phyloP scores from a whole-genome alignment of 1,140 invertebrate species.

The Drosophila quadrilineata region DNA sequence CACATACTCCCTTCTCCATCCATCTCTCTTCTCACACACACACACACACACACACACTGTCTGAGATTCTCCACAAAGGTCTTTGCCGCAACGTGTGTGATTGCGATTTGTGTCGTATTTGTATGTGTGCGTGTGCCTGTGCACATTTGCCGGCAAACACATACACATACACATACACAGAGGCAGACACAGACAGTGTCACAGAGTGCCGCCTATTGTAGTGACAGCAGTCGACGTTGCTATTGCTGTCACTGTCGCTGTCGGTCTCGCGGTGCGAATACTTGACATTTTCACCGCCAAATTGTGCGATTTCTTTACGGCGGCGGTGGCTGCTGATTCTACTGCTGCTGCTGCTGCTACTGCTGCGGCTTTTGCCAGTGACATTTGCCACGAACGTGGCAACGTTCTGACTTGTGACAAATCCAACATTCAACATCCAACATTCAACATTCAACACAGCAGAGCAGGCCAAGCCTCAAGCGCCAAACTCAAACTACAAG shows the following conservation, averaged over 20 bases:
- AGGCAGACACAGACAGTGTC: too few relatives aligned
- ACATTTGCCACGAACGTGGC: slow-evolving; percentile 61
- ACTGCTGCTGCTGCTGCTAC: background rate
- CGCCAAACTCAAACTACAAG: too few relatives aligned
- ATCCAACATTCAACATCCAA: too few relatives aligned
- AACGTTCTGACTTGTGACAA: slow-evolving; percentile 18
- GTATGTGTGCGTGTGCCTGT: slow-evolving; percentile 17
- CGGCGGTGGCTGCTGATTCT: slow-evolving; percentile 7
- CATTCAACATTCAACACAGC: too few relatives aligned
- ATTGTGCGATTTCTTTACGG: slow-evolving; percentile 70
- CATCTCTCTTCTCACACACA: too few relatives aligned
- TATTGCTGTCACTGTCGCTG: background rate
- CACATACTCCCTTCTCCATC: too few relatives aligned
- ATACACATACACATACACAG: too few relatives aligned
- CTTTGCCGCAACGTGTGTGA: too few relatives aligned
- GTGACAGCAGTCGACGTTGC: slow-evolving; percentile 38
- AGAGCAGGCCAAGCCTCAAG: slow-evolving; percentile 11
- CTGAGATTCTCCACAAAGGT: slow-evolving; percentile 7
- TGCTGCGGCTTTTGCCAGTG: slow-evolving; percentile 29
- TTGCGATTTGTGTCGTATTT: slow-evolving; percentile 14
- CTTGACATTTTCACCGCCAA: slow-evolving; percentile 77
- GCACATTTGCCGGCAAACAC: slow-evolving; percentile 46
- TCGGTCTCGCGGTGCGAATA: slow-evolving; percentile 36
- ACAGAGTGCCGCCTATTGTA: slow-evolving; percentile 54
- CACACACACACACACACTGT: slow-evolving; percentile 31